phyloP scores from a whole-genome alignment of 2,888 invertebrate species.

The Drosophila gaucha region DNA sequence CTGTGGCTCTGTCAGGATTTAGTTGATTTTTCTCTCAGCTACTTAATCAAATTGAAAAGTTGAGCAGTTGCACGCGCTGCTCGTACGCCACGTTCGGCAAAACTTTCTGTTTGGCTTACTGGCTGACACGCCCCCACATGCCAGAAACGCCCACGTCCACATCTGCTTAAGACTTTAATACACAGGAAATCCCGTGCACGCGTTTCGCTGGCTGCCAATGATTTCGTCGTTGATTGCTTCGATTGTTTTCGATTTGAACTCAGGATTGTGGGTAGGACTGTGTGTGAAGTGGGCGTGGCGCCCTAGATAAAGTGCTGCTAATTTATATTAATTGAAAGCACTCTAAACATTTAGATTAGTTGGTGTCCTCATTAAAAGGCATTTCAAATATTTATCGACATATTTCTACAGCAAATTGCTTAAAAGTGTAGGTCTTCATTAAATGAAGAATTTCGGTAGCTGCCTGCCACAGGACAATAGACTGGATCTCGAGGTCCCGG shows the following conservation, averaged over 20 bases:
- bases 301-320: conserved; percentile 59
- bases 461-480: conserved; percentile 27
- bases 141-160: conserved; percentile 8
- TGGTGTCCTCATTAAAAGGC: conserved; percentile 25
- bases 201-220: conserved; percentile 54
- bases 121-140: conserved; percentile 42
- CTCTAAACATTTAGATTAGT: conserved; percentile 8
- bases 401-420: conserved; percentile 27
- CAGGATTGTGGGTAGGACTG: conserved; percentile 1
- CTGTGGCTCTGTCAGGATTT: conserved; percentile 5
- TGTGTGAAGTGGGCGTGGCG: conserved; percentile 12
- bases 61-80: conserved; percentile 26
- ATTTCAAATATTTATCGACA: conserved; percentile 36
- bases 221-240: conserved; percentile 75
- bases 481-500: neutral
- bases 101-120: conserved; percentile 44
- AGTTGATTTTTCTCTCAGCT: conserved; percentile 16
- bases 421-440: conserved; percentile 43
- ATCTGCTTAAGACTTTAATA: conserved; percentile 59
- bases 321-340: conserved; percentile 57
- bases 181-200: conserved; percentile 63
- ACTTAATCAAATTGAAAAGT: conserved; percentile 69
- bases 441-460: conserved; percentile 35
- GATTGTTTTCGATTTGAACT: conserved; percentile 71
- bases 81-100: conserved; percentile 39